Evolutionary conservation across 2,888 invertebrate species (phyloP).

Genomic region (Mactromeris polynyma): DNA sequence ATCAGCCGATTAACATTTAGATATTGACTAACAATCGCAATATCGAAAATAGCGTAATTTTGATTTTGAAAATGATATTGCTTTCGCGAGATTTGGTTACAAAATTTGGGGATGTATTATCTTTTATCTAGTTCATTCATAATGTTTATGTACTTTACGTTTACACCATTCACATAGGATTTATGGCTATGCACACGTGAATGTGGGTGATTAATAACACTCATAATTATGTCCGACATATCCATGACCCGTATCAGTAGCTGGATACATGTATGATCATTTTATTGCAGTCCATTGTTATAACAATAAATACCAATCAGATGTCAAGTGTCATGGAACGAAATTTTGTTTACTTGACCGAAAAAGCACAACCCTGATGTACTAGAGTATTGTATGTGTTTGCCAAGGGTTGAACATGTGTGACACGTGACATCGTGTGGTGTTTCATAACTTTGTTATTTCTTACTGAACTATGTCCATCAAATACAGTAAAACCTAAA

Average conservation of each 20-base stretch:
- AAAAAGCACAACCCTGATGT: background rate
- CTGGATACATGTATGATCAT: background rate
- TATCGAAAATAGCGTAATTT: too few species aligned
- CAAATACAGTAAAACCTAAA: too few species aligned
- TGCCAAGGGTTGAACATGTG: background rate
- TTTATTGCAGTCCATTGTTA: background rate
- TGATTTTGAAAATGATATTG: too few species aligned
- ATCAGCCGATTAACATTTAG: too few species aligned
- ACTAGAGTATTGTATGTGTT: background rate
- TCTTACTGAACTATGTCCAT: too few species aligned
- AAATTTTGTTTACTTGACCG: background rate
- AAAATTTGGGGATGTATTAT: too few species aligned
- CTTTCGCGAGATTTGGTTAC: too few species aligned
- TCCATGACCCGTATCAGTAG: background rate
- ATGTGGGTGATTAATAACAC: background rate
- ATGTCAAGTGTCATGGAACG: background rate
- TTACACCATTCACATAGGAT: too few species aligned
- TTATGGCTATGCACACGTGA: too few species aligned
- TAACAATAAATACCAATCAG: background rate
- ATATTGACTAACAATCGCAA: too few species aligned
- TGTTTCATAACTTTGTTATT: background rate
- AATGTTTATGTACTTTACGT: too few species aligned
- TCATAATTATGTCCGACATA: background rate
- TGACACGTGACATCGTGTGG: background rate
- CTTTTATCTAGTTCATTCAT: too few species aligned